A percentile compares a stretch with the other conserved stretches of the same genome.
Evolutionary conservation across 2,113 vertebrate genomes (phyloP).

Genomic region (Chrysochloris asiatica): DNA sequence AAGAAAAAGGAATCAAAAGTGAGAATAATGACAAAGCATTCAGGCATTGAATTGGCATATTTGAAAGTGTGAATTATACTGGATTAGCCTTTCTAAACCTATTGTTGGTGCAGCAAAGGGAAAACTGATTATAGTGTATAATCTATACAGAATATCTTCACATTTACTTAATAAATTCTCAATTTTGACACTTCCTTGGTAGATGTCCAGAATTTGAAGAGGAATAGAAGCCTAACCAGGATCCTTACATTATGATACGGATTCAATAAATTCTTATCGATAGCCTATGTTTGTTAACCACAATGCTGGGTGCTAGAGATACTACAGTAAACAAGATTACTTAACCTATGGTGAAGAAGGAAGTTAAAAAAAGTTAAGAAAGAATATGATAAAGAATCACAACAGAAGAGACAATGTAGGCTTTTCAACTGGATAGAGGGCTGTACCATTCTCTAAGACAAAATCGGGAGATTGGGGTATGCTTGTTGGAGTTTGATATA

Average conservation of each 20-base stretch:
- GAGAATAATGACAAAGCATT: constrained; percentile 67
- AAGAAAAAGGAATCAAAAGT: constrained; percentile 70
- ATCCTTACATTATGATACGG: background rate
- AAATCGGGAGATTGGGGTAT: background rate
- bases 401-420: background rate
- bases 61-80: constrained; percentile 64
- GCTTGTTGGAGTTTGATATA: background rate
- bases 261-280: background rate
- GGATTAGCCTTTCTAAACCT: constrained; percentile 51
- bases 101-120: constrained; percentile 35
- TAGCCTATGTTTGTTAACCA: background rate
- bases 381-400: background rate
- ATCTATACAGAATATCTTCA: constrained; percentile 19
- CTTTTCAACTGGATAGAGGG: background rate
- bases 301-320: background rate
- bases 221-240: background rate
- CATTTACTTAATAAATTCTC: constrained; percentile 47
- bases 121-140: constrained; percentile 48
- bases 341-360: background rate
- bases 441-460: background rate
- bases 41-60: constrained; percentile 57
- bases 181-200: background rate
- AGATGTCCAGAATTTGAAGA: constrained; percentile 26
- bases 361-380: background rate
- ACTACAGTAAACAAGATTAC: background rate